Evolutionary conservation across 2,113 vertebrate species (phyloP).

Genomic region (Leucoraja erinaceus): DNA sequence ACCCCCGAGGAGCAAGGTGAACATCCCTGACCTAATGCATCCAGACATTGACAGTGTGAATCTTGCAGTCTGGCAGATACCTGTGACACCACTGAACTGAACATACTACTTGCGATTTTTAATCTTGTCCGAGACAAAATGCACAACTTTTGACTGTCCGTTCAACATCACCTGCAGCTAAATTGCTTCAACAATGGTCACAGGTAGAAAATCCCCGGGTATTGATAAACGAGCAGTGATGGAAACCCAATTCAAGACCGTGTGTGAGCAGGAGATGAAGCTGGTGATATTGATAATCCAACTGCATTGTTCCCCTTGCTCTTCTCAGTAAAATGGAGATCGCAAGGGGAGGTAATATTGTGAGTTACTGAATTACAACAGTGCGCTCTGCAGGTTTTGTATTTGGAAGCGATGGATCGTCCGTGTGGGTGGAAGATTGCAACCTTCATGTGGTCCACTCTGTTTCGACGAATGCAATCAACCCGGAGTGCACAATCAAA

Average conservation of each 20-base stretch:
- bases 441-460: too few relatives aligned
- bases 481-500: too few relatives aligned
- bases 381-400: not conserved
- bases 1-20: constrained; percentile 2
- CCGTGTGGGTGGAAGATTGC: not conserved
- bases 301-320: not conserved
- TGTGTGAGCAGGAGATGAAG: not conserved
- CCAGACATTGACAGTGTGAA: not conserved
- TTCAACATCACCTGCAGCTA: not conserved
- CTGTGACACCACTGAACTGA: not conserved
- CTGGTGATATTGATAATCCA: not conserved
- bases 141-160: not conserved
- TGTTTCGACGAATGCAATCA: too few relatives aligned
- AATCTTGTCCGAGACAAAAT: not conserved
- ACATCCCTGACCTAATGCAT: not conserved
- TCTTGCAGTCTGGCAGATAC: not conserved
- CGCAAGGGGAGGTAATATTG: not conserved
- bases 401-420: not conserved
- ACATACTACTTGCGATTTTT: not conserved
- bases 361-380: not conserved
- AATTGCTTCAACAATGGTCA: not conserved
- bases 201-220: not conserved
- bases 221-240: not conserved
- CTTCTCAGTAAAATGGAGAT: not conserved
- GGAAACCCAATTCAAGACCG: not conserved